Base-by-base conservation (phyloP, 2,113 vertebrate genomes). In the Synchiropus splendidus region DNA sequence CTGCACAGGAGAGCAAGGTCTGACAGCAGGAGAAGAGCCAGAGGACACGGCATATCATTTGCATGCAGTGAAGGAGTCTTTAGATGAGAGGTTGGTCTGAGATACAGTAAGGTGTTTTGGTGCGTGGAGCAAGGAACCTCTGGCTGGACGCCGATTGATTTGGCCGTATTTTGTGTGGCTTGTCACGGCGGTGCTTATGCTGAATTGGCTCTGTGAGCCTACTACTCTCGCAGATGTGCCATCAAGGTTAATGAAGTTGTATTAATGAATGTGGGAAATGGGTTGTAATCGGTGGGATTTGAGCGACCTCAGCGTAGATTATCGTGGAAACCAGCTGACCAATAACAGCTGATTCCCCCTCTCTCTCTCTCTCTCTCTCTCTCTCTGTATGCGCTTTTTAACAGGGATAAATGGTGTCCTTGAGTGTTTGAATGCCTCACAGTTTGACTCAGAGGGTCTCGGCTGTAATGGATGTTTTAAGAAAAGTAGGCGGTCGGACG, bases 1-100 rank as follows among this genome's bases (percentile, higher is more conserved):
- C 54, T 41, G 44, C 34, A n/a, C n/a, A n/a, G n/a, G n/a, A n/a
- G n/a, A n/a, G n/a, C n/a, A 43, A 39, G 31, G 36, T 54, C 57
- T 57, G 61, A 62, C 63, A 63, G 36, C 32, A 36, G 18, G 45
- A 39, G 45, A 55, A 12, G 45, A 68, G 60, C 63, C 51, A 77
- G 60, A 70, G 70, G 70, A 67, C 67, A 59, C 49, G 46, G 61
- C 43, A 58, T 52, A 60, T 74, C 45, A 61, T 79, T 74, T 72
- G 60, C 63, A 75, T 70, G 65, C 66, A 51, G 45, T 51, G 21
- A 5, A 4, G 21, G 21, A 5, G 21, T 5, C 8, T 27, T 27
- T 27, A 5, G 21, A 5, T 27, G 21, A 8, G n/a, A n/a, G n/a
- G n/a, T n/a, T n/a, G n/a, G n/a, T n/a, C n/a, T n/a, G n/a, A 8